phyloP scores from a whole-genome alignment of 2,797 vertebrate species.

The Nannoperca australis region DNA sequence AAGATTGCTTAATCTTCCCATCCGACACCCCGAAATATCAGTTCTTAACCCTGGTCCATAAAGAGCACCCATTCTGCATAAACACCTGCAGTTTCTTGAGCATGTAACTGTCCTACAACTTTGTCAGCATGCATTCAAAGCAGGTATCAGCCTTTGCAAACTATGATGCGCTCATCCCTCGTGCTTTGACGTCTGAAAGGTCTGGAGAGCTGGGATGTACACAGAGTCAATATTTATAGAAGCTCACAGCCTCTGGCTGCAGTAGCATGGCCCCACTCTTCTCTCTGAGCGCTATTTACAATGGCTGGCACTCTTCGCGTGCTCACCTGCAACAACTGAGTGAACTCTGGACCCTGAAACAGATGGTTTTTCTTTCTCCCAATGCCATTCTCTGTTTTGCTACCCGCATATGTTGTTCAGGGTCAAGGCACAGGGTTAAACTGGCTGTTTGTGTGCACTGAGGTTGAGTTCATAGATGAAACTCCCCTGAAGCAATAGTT shows the following conservation, averaged over 20 bases:
- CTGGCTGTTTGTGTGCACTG: conserved; percentile 23
- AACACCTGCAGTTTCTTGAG: conserved; percentile 20
- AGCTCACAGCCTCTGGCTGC: conserved; percentile 49
- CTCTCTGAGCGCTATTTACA: conserved; percentile 60
- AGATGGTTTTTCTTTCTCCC: conserved; percentile 54
- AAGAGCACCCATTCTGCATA: background rate
- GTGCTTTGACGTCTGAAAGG: conserved; percentile 36
- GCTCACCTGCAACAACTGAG: conserved; percentile 53
- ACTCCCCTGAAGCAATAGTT: background rate
- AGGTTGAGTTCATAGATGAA: conserved; percentile 9
- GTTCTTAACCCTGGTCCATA: conserved; percentile 27
- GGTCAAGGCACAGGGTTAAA: conserved; percentile 22
- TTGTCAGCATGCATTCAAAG: conserved; percentile 23
- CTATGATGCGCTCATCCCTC: conserved; percentile 11
- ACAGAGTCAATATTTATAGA: conserved; percentile 70
- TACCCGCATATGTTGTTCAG: conserved; percentile 36
- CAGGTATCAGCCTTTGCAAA: conserved; percentile 13
- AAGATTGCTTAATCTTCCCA: background rate
- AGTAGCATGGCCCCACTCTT: conserved; percentile 36
- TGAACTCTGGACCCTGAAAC: conserved; percentile 74
- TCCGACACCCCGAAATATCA: background rate
- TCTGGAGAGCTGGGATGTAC: conserved; percentile 36
- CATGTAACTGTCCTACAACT: conserved; percentile 19
- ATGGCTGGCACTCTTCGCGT: conserved; percentile 46
- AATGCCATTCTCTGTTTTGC: conserved; percentile 48